Base-by-base conservation (phyloP, 1,140 invertebrate species). In the Coptotermes formosanus region DNA sequence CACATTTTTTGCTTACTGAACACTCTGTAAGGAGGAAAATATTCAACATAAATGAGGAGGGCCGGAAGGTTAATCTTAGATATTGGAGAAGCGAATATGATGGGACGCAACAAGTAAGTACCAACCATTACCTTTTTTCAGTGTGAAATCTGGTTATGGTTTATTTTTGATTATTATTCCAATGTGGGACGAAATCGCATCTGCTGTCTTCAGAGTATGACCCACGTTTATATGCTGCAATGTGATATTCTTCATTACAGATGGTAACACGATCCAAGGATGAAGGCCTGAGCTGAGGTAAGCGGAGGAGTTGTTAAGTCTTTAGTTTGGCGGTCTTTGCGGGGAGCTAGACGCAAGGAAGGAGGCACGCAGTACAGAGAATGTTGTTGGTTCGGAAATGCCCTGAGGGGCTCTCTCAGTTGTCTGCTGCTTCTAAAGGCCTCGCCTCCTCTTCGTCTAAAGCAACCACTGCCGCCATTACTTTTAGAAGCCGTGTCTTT, bases 391-490 rank as follows among this genome's bases (percentile, higher is more conserved):
- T 25, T 75, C 64, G 64, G 64, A 75, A 75, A 75, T 30, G 8
- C 64, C 64, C 64, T 75, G 25, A 75, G 64, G 59, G 64, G 64
- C 64, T 75, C 64, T 75, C 64, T 75, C 30, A 75, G 64, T 75
- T 75, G 64, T 75, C 64, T 75, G 64, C 64, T 75, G 25, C 64
- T 75, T 75, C 25, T 75, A 75, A 75, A 75, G 64, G 64, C 64
- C 64, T 75, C 64, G 64, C 64, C 64, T 75, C 64, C n/a, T 75
- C 64, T 75, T 75, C 64, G 64, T 75, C 64, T 75, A n/a, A n/a
- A 30, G 25, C 64, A 75, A 25, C 64, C 64, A 75, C 25, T 30
- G 64, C 64, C 64, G 64, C 64, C 64, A 75, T 75, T 75, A 75
- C 64, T 75, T 30, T 75, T 75, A 75, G 64, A 30, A 75, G 64